phyloP scores from a whole-genome alignment of 1,140 invertebrate genomes.

The Harpegnathos saltator region DNA sequence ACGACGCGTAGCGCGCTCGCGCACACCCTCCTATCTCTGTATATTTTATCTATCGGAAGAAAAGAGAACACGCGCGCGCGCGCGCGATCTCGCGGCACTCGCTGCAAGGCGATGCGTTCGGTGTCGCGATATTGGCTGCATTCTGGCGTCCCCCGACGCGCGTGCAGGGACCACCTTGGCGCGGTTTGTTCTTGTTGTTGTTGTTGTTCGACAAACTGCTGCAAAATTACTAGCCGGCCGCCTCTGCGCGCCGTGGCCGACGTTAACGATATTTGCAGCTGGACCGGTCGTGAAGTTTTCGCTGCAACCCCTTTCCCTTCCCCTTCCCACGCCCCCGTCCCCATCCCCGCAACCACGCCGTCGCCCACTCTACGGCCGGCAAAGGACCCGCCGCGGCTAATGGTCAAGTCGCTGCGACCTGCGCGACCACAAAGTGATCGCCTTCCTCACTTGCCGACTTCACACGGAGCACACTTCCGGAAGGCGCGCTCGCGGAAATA shows the following conservation, averaged over 20 bases:
- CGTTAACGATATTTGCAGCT: slow-evolving; percentile 83
- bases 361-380: slow-evolving; percentile 61
- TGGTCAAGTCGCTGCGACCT: slow-evolving; percentile 81
- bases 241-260: slow-evolving; percentile 65
- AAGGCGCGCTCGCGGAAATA: background rate
- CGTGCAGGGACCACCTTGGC: slow-evolving; percentile 67
- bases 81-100: background rate
- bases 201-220: slow-evolving; percentile 80
- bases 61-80: slow-evolving; percentile 7
- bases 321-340: too few relatives aligned
- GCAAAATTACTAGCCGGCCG: slow-evolving; percentile 79
- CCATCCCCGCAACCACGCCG: slow-evolving; percentile 2
- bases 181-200: slow-evolving; percentile 74
- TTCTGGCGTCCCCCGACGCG: slow-evolving; percentile 62
- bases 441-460: slow-evolving; percentile 76
- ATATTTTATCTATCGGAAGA: slow-evolving; percentile 26
- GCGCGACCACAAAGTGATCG: slow-evolving; percentile 82
- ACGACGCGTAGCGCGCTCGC: slow-evolving; percentile 14
- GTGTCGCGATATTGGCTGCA: slow-evolving; percentile 71
- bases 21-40: background rate
- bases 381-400: slow-evolving; percentile 79
- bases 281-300: slow-evolving; percentile 78
- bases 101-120: slow-evolving; percentile 29
- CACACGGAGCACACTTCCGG: background rate
- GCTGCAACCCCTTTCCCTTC: slow-evolving; percentile 61